Conservation (phyloP, 1,140 invertebrate species). For the Reticulitermes speratus region DNA sequence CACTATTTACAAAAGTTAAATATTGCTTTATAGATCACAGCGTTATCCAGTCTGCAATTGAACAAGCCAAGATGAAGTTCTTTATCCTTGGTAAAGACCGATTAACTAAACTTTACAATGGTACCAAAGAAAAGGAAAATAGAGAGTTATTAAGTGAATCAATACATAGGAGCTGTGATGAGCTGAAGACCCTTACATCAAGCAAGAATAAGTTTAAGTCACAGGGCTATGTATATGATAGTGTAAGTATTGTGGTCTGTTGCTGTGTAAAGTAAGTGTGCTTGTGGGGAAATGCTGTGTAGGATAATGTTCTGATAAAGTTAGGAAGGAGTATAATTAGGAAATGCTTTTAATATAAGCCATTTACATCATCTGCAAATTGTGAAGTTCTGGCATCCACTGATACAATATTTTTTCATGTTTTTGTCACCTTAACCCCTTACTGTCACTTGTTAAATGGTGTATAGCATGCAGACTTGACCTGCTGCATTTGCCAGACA, state of each 20-base stretch:
- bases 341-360: too few relatives aligned
- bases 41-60: slow-evolving; percentile 57
- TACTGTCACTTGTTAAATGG: too few relatives aligned
- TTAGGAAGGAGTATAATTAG: too few relatives aligned
- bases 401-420: too few relatives aligned
- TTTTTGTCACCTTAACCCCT: too few relatives aligned
- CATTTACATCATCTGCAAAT: too few relatives aligned
- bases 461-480: too few relatives aligned
- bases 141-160: neutral
- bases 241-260: neutral
- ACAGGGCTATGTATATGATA: slow-evolving; percentile 18
- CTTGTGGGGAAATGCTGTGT: too few relatives aligned
- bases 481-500: too few relatives aligned
- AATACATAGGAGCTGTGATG: slow-evolving; percentile 12
- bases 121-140: neutral
- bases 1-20: neutral
- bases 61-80: slow-evolving; percentile 63
- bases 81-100: slow-evolving; percentile 42
- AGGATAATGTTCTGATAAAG: too few relatives aligned
- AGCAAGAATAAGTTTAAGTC: slow-evolving; percentile 24
- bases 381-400: too few relatives aligned
- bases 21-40: slow-evolving; percentile 42
- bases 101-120: neutral
- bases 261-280: too few relatives aligned
- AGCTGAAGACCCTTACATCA: slow-evolving; percentile 12